Conservation (phyloP, 2,888 invertebrate genomes). For the Tenthredo notha region DNA sequence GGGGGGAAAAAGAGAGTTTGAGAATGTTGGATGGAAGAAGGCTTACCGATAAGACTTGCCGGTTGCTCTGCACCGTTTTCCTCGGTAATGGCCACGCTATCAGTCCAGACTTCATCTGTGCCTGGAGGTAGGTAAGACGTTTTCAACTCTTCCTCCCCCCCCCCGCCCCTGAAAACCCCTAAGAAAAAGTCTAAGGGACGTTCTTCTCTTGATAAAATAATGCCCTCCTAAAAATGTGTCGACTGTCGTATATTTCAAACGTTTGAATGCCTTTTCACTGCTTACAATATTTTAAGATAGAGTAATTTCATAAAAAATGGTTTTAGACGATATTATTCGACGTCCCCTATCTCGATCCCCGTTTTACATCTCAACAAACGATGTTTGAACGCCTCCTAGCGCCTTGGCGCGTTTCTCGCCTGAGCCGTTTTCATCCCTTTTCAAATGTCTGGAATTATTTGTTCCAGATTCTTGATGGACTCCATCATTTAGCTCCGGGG, state of each 20-base stretch:
- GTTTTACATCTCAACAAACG: constrained; percentile 26
- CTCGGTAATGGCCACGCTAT: constrained; percentile 43
- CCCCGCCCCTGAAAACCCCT: background rate
- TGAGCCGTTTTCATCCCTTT: constrained; percentile 11
- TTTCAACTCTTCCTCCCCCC: constrained; percentile 7
- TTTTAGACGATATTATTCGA: background rate
- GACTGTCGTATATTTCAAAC: background rate
- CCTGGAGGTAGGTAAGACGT: background rate
- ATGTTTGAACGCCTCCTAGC: background rate
- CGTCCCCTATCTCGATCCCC: background rate
- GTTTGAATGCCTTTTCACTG: background rate
- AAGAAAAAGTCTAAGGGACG: background rate
- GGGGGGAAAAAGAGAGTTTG: background rate
- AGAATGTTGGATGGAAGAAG: constrained; percentile 51
- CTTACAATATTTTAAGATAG: background rate
- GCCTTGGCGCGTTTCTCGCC: background rate
- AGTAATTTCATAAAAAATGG: background rate
- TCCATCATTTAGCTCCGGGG: constrained; percentile 36
- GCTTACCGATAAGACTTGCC: constrained; percentile 49
- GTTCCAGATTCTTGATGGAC: constrained; percentile 14
- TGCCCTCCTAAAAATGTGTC: background rate
- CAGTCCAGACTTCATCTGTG: constrained; percentile 28
- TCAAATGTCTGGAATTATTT: constrained; percentile 20
- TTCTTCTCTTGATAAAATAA: background rate
- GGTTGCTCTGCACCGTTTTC: constrained; percentile 1